Percentiles rank a stretch among this genome's conserved stretches.
Evolutionary conservation across 2,888 invertebrate species (phyloP).

Genomic region (Drosophila cognata): DNA sequence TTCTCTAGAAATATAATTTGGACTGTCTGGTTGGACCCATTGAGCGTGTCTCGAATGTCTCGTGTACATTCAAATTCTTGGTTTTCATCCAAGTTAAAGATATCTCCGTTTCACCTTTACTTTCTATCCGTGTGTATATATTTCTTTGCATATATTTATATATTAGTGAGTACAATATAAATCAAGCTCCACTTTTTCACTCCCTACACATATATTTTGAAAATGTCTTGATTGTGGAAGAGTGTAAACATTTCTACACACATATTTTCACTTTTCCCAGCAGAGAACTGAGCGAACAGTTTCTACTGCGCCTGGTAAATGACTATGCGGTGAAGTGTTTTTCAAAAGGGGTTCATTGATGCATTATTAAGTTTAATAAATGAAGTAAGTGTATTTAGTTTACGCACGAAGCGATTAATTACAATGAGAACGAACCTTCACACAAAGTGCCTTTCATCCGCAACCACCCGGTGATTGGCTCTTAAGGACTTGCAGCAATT

Average conservation of each 20-base stretch:
- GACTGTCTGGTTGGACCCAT: not conserved
- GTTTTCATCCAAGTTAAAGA: not conserved
- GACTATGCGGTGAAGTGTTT: constrained; percentile 20
- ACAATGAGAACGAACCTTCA: not conserved
- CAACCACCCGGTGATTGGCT: not conserved
- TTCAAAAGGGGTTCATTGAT: constrained; percentile 10
- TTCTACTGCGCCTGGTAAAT: constrained; percentile 3
- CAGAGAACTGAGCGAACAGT: not conserved
- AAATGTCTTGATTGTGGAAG: no score
- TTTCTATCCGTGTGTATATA: not conserved
- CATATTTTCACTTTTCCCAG: constrained; percentile 6
- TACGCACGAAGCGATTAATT: constrained; percentile 26
- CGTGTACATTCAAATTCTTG: not conserved
- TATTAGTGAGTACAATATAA: not conserved
- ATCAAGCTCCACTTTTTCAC: not conserved
- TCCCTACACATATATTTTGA: not conserved
- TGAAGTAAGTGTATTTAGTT: constrained; percentile 11
- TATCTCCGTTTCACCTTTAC: not conserved
- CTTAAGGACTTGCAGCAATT: constrained; percentile 39
- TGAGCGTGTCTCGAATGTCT: not conserved
- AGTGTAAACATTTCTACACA: not conserved
- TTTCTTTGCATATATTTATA: not conserved
- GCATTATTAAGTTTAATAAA: constrained; percentile 15
- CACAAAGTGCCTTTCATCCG: not conserved
- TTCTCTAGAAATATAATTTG: not conserved